Base-by-base conservation (phyloP, 2,113 vertebrate genomes). In the Willisornis vidua region DNA sequence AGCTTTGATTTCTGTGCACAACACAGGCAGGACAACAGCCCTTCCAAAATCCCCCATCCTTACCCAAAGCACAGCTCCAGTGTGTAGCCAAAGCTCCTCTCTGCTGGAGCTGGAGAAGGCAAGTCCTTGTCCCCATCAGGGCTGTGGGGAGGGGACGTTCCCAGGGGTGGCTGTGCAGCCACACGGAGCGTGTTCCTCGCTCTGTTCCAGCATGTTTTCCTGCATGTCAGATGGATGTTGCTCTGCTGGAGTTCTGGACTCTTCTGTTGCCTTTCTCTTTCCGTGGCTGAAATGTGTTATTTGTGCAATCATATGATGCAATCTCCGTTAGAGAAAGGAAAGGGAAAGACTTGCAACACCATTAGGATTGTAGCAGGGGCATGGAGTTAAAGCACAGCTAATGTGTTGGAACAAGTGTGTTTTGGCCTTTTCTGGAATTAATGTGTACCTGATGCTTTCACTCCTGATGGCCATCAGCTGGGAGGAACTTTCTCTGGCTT, bases 201-300 rank as follows among this genome's bases (percentile, higher is more conserved):
- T 86, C 93, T 1, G 62, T 90, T 96, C 96, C 97, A 73, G 93
- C 87, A 0, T 43, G 83, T 80, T 94, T 88, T 66, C 57, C 94
- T 95, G 55, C 87, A 5, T 93, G 80, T 97, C 97, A 91, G 89
- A 92, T 94, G 97, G 96, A 96, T 97, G 93, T 96, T 82, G 92
- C 98, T 94, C 97, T 94, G 98, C 22, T 97, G 98, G 98, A 97
- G 97, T 90, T 96, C 91, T 97, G 97, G 96, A 76, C 90, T 77
- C 66, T 76, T 95, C 96, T 66, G 75, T 74, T 90, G 91, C 96
- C 97, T 95, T 96, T 41, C 97, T 85, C 82, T 96, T 97, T 95
- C 87, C 83, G 96, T 82, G 93, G 96, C 97, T 83, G 67, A 79
- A 80, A 96, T 80, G 66, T 92, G 96, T 83, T 93, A 5, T 90